phyloP scores from a whole-genome alignment of 2,888 invertebrate species.

The Pediacus dermestoides region DNA sequence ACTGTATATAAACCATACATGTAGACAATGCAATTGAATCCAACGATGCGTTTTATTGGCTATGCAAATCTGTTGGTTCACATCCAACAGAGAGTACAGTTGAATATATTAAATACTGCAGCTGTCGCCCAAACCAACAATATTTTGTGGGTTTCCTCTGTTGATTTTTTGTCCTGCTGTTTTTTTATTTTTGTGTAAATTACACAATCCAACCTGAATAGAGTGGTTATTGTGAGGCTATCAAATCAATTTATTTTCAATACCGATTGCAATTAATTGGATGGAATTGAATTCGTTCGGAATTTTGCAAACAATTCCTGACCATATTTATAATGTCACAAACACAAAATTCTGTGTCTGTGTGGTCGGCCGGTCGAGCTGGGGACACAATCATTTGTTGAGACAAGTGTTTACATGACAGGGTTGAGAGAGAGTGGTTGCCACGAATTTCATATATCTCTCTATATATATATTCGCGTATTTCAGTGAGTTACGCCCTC shows the following conservation, averaged over 20 bases:
- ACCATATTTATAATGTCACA: not conserved
- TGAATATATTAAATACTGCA: slow-evolving; percentile 7
- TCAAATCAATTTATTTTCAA: slow-evolving; percentile 8
- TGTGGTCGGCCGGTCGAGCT: slow-evolving; percentile 4
- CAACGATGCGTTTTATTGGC: slow-evolving; percentile 9
- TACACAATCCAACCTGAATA: slow-evolving; percentile 6
- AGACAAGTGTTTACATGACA: slow-evolving; percentile 9
- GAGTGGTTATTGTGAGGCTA: slow-evolving; percentile 9
- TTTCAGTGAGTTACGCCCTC: slow-evolving; percentile 3
- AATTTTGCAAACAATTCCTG: not conserved
- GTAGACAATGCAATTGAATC: slow-evolving; percentile 9
- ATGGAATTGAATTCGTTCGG: not conserved
- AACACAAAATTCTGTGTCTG: not conserved
- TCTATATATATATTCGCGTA: slow-evolving; percentile 3
- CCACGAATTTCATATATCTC: slow-evolving; percentile 8
- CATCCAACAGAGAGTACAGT: slow-evolving; percentile 8
- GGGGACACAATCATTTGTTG: slow-evolving; percentile 6
- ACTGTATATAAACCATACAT: too few relatives aligned
- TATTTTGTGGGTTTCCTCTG: slow-evolving; percentile 6
- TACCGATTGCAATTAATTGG: slow-evolving; percentile 6
- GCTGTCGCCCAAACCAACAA: slow-evolving; percentile 8
- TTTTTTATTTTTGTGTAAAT: slow-evolving; percentile 7
- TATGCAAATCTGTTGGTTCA: slow-evolving; percentile 7
- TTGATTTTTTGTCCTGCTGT: too few relatives aligned
- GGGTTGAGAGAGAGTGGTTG: not conserved